Conservation (phyloP, 2,888 invertebrate genomes). For the Maniola hyperantus region DNA sequence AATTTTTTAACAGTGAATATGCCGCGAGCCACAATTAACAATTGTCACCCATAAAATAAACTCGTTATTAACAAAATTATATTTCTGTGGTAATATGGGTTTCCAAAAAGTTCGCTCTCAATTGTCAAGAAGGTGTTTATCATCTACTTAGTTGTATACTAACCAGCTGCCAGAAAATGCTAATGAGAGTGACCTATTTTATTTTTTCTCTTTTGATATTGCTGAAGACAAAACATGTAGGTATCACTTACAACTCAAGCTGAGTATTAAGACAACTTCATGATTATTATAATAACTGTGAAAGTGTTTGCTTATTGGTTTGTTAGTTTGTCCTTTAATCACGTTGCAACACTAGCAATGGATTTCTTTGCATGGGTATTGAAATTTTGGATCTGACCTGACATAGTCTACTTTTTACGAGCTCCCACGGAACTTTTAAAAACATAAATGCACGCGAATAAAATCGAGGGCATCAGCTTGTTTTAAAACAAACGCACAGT, state of each 20-base stretch:
- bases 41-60: slow-evolving; percentile 46
- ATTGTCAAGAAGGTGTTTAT: slow-evolving; percentile 9
- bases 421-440: too few relatives aligned
- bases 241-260: not conserved
- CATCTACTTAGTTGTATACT: slow-evolving; percentile 6
- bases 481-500: too few relatives aligned
- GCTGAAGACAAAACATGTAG: not conserved
- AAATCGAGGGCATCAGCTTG: too few relatives aligned
- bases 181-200: slow-evolving; percentile 29
- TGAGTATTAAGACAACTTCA: not conserved
- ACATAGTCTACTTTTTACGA: too few relatives aligned
- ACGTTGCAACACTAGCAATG: too few relatives aligned
- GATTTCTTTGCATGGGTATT: too few relatives aligned
- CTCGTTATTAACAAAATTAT: slow-evolving; percentile 23
- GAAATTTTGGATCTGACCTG: too few relatives aligned
- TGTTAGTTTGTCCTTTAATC: too few relatives aligned
- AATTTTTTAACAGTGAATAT: slow-evolving; percentile 29
- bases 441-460: too few relatives aligned
- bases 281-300: too few relatives aligned
- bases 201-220: not conserved
- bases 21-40: slow-evolving; percentile 48
- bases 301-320: too few relatives aligned
- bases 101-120: slow-evolving; percentile 17
- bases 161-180: slow-evolving; percentile 25
- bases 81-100: slow-evolving; percentile 13